phyloP scores from a whole-genome alignment of 2,888 invertebrate genomes.

The Heliconius ethilla region DNA sequence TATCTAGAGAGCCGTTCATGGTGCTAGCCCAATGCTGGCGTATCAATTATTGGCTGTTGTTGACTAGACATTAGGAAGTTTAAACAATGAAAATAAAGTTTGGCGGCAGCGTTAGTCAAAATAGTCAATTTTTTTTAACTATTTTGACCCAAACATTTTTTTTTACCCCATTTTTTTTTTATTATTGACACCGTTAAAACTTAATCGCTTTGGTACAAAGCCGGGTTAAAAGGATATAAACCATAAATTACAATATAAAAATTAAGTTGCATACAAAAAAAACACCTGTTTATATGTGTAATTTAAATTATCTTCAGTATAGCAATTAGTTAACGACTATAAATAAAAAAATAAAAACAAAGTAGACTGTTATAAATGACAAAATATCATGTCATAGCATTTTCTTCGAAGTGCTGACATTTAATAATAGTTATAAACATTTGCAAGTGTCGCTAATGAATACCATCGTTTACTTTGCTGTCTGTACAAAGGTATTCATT shows the following conservation, averaged over 20 bases:
- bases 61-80: too few relatives aligned
- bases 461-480: slow-evolving; percentile 33
- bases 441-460: slow-evolving; percentile 39
- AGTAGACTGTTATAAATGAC: slow-evolving; percentile 27
- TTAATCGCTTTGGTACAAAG: too few relatives aligned
- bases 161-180: too few relatives aligned
- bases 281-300: not conserved
- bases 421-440: slow-evolving; percentile 37
- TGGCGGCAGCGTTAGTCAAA: too few relatives aligned
- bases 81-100: too few relatives aligned
- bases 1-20: too few relatives aligned
- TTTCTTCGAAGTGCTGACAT: slow-evolving; percentile 29
- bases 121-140: too few relatives aligned
- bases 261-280: not conserved
- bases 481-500: slow-evolving; percentile 34
- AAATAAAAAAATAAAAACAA: slow-evolving; percentile 18
- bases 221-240: not conserved
- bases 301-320: not conserved
- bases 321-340: not conserved
- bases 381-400: slow-evolving; percentile 24
- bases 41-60: too few relatives aligned
- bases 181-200: too few relatives aligned
- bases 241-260: not conserved
- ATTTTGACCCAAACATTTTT: too few relatives aligned
- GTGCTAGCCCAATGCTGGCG: too few relatives aligned